Conservation (phyloP, 2,113 vertebrate species). For the Crotalus horridus region DNA sequence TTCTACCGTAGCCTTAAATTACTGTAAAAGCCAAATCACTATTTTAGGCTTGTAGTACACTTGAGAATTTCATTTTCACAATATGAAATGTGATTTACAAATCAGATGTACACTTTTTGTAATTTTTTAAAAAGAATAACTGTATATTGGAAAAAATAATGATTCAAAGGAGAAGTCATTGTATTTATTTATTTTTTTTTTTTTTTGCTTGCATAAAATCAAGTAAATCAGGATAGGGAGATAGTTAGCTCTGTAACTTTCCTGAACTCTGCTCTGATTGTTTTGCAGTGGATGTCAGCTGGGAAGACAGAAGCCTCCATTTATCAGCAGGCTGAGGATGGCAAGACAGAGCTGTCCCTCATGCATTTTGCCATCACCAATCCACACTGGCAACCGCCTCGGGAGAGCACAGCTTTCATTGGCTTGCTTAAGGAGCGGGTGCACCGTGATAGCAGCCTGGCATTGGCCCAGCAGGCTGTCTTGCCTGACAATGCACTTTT, state of each 20-base stretch:
- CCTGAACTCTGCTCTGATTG: background rate
- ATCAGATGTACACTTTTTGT: background rate
- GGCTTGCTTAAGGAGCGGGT: slow-evolving; percentile 94
- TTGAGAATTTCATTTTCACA: background rate
- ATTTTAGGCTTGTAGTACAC: background rate
- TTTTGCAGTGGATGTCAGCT: slow-evolving; percentile 88
- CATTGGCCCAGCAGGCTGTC: slow-evolving; percentile 71
- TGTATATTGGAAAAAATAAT: background rate
- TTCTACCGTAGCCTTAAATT: background rate
- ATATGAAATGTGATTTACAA: background rate
- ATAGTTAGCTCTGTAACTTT: background rate
- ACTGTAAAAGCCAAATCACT: background rate
- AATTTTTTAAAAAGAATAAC: background rate
- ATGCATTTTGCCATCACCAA: slow-evolving; percentile 99
- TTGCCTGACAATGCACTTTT: slow-evolving; percentile 79
- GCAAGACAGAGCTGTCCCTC: slow-evolving; percentile 95
- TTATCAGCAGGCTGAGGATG: slow-evolving; percentile 97
- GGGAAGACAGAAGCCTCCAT: slow-evolving; percentile 96
- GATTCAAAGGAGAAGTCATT: background rate
- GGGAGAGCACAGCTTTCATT: slow-evolving; percentile 93
- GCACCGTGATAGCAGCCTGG: slow-evolving; percentile 82
- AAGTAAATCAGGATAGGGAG: rapidly evolving
- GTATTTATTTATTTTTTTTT: background rate
- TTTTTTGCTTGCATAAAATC: background rate
- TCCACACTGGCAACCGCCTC: slow-evolving; percentile 95